phyloP scores from a whole-genome alignment of 2,113 vertebrate species.

The Oncorhynchus clarkii region DNA sequence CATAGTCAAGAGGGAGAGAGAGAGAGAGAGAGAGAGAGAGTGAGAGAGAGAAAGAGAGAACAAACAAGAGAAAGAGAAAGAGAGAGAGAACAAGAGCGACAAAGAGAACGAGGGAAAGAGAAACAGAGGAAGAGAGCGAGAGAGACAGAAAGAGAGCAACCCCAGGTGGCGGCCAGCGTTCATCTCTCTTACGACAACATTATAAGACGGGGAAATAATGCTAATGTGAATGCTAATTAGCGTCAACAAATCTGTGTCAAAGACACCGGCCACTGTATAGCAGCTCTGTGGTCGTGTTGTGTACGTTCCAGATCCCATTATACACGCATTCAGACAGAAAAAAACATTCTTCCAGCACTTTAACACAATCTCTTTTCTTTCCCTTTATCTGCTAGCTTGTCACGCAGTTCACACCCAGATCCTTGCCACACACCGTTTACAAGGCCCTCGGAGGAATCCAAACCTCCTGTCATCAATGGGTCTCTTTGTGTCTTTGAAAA shows the following conservation, averaged over 20 bases:
- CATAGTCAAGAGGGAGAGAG: not conserved
- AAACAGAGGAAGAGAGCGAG: not conserved
- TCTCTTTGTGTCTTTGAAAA: conserved; percentile 43
- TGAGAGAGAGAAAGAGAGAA: not conserved
- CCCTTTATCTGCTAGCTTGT: conserved; percentile 5
- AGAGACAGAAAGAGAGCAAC: conserved; percentile 14
- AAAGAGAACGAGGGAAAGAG: not conserved
- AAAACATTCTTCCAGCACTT: conserved; percentile 3
- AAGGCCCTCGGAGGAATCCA: conserved; percentile 17
- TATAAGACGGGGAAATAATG: conserved; percentile 32
- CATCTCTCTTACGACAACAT: conserved; percentile 24
- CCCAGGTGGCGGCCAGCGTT: conserved; percentile 37
- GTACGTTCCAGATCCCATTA: conserved; percentile 25
- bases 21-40: not conserved
- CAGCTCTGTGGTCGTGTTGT: no score
- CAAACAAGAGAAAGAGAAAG: not conserved
- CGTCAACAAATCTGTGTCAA: conserved; percentile 35
- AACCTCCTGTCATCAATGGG: conserved; percentile 44
- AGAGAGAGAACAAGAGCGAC: not conserved
- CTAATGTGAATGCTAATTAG: conserved; percentile 35
- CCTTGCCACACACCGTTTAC: not conserved
- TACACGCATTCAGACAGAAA: not conserved
- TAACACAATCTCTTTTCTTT: conserved; percentile 6
- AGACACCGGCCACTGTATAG: conserved; percentile 4
- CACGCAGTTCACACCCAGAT: conserved; percentile 9